Conservation (phyloP, 2,797 vertebrate species). For the Ataeniobius toweri region DNA sequence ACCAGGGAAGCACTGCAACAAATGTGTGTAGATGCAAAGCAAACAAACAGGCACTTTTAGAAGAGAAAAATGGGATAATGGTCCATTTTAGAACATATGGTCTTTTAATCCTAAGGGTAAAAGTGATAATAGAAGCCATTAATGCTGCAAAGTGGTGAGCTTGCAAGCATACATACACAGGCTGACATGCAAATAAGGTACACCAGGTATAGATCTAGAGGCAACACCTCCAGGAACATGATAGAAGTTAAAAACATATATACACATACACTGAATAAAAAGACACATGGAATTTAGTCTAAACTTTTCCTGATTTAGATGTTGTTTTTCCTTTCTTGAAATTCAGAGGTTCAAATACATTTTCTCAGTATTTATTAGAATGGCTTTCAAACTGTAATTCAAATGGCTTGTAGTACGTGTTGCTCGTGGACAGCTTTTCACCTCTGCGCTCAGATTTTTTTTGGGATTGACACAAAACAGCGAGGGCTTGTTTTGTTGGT, state of each 20-base stretch:
- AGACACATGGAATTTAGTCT: too few species aligned
- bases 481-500: too few species aligned
- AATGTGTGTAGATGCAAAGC: conserved; percentile 13
- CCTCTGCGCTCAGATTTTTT: background rate
- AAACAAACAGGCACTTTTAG: conserved; percentile 1
- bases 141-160: conserved; percentile 58
- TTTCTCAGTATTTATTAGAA: background rate
- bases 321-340: background rate
- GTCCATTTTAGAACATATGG: conserved; percentile 56
- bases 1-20: background rate
- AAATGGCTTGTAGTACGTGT: too few species aligned
- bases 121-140: conserved; percentile 78
- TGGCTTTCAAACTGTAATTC: background rate
- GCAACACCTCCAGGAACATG: background rate
- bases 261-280: background rate
- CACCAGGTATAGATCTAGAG: background rate
- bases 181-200: conserved; percentile 31
- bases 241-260: background rate
- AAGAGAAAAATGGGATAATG: background rate
- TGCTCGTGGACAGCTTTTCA: background rate
- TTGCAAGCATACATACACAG: conserved; percentile 14
- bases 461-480: background rate
- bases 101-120: conserved; percentile 66
- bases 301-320: background rate
- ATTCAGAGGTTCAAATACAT: background rate